phyloP scores from a whole-genome alignment of 2,797 vertebrate genomes.

The Sebastolobus altivelis region DNA sequence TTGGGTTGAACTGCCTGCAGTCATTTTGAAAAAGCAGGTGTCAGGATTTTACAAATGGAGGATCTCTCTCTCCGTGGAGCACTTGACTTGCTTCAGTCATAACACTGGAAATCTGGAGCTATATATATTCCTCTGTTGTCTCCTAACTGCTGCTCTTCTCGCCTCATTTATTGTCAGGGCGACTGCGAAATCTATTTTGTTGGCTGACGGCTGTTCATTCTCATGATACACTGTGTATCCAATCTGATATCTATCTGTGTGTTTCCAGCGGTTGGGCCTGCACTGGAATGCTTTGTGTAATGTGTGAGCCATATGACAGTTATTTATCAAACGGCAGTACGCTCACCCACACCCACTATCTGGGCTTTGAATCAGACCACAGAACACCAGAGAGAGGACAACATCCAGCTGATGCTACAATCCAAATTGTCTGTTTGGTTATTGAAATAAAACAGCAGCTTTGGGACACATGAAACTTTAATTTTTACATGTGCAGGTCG shows the following conservation, averaged over 20 bases:
- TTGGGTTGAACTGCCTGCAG: conserved; percentile 5
- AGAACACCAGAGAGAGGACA: conserved; percentile 35
- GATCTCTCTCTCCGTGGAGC: conserved; percentile 24
- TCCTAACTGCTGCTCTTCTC: conserved; percentile 45
- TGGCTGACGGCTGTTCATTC: conserved; percentile 42
- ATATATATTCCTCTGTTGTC: conserved; percentile 27
- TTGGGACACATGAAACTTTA: conserved; percentile 25
- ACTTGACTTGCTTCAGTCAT: conserved; percentile 58
- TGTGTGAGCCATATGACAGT: conserved; percentile 74
- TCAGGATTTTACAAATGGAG: conserved; percentile 34
- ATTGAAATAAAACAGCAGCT: conserved; percentile 48
- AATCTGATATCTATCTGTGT: conserved; percentile 60
- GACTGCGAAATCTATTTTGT: conserved; percentile 47
- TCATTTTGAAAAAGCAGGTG: conserved; percentile 18
- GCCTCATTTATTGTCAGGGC: conserved; percentile 53
- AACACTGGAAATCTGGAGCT: conserved; percentile 50
- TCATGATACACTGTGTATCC: conserved; percentile 36
- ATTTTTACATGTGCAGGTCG: not conserved
- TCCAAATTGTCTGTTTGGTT: conserved; percentile 27
- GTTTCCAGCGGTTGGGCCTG: conserved; percentile 52
- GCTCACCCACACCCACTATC: conserved; percentile 50
- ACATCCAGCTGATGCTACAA: conserved; percentile 50
- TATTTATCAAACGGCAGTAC: conserved; percentile 63
- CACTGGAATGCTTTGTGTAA: conserved; percentile 65
- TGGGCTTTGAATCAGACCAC: conserved; percentile 69